A percentile compares a stretch with the other conserved stretches of the same genome.
Conservation (phyloP, 2,113 vertebrate species). For the Notothenia coriiceps region DNA sequence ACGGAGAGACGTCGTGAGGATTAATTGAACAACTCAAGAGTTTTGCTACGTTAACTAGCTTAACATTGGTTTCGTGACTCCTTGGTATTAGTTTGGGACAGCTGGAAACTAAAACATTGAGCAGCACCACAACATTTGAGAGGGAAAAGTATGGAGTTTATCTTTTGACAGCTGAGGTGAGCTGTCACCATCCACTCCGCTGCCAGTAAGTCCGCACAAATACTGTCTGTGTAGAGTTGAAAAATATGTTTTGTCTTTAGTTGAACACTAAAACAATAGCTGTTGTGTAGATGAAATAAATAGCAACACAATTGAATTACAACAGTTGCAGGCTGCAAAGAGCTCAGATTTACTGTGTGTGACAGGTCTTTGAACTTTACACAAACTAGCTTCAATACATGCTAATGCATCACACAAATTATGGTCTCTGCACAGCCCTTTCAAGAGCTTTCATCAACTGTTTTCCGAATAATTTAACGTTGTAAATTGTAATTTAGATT, state of each 20-base stretch:
- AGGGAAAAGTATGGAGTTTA: conserved; percentile 12
- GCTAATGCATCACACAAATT: not conserved
- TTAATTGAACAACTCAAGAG: not conserved
- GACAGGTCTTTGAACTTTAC: not conserved
- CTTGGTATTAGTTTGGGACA: not conserved
- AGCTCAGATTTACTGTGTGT: not conserved
- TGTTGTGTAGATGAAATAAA: not conserved
- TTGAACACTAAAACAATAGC: not conserved
- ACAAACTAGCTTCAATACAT: not conserved
- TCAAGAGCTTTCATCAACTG: not conserved
- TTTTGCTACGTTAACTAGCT: not conserved
- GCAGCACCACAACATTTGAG: not conserved
- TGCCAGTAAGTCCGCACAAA: conserved; percentile 45
- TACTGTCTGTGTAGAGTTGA: not conserved
- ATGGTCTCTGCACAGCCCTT: not conserved
- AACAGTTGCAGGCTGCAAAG: not conserved
- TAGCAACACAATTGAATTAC: not conserved
- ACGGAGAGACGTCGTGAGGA: conserved; percentile 13
- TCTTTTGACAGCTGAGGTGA: conserved; percentile 72
- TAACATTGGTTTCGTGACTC: not conserved
- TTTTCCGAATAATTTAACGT: not conserved
- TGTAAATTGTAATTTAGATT: not conserved
- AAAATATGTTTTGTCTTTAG: not conserved
- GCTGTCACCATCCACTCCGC: conserved; percentile 67
- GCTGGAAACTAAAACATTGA: not conserved